Conservation (phyloP, 1,140 invertebrate species). For the Saccostrea cuccullata region DNA sequence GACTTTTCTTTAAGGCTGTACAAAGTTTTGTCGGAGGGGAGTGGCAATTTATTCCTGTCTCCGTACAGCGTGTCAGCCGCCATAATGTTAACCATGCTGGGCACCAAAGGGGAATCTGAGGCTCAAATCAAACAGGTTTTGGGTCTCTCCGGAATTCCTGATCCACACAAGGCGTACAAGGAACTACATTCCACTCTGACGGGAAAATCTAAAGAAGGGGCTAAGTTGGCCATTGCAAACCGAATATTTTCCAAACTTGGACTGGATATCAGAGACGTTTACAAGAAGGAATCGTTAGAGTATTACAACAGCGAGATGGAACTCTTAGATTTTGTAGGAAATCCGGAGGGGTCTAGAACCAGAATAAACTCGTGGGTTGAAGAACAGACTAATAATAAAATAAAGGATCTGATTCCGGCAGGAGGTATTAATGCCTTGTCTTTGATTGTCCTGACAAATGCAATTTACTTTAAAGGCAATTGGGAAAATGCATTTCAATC, state of each 20-base stretch:
- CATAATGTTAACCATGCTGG: slow-evolving; percentile 84
- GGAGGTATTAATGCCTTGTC: slow-evolving; percentile 80
- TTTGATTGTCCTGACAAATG: slow-evolving; percentile 85
- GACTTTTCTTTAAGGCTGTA: slow-evolving; percentile 35
- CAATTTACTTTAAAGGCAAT: slow-evolving; percentile 87
- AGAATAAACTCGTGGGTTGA: slow-evolving; percentile 86
- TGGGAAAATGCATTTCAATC: slow-evolving; percentile 86
- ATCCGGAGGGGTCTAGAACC: slow-evolving; percentile 65
- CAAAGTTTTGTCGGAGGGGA: background rate
- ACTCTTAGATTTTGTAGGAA: slow-evolving; percentile 48
- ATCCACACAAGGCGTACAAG: slow-evolving; percentile 46
- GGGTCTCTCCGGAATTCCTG: slow-evolving; percentile 5
- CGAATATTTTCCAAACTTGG: slow-evolving; percentile 81
- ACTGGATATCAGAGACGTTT: slow-evolving; percentile 34
- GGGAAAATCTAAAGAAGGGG: slow-evolving; percentile 85
- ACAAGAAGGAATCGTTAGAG: slow-evolving; percentile 29
- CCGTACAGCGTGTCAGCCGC: slow-evolving; percentile 84
- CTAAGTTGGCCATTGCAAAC: slow-evolving; percentile 80
- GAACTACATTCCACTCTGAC: slow-evolving; percentile 43
- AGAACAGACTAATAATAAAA: slow-evolving; percentile 83
- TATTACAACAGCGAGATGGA: slow-evolving; percentile 55
- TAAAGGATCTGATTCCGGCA: slow-evolving; percentile 81
- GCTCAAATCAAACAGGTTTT: slow-evolving; percentile 80
- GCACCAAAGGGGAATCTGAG: slow-evolving; percentile 84
- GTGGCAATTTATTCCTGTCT: slow-evolving; percentile 82